A percentile compares a stretch with the other conserved stretches of the same genome.
Evolutionary conservation across 2,797 vertebrate species (phyloP).

Genomic region (Dendrocincla fuliginosa): DNA sequence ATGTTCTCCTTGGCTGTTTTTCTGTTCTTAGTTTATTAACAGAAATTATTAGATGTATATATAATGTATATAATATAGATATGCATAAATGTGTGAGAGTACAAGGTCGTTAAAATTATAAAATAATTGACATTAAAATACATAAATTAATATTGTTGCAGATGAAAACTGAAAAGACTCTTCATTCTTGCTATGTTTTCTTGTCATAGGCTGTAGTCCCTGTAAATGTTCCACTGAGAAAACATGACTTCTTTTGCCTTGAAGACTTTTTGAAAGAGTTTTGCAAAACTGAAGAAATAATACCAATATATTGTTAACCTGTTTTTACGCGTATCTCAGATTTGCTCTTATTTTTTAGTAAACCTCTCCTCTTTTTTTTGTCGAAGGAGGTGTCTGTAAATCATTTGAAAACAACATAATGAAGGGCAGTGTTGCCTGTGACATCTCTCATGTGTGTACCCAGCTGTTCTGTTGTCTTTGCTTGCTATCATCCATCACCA

Average conservation of each 20-base stretch:
- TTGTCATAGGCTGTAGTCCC: background rate
- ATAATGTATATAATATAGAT: background rate
- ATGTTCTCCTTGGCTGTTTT: background rate
- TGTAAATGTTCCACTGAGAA: background rate
- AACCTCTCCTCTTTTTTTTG: background rate
- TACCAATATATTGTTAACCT: background rate
- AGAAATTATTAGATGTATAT: background rate
- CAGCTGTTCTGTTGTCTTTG: conserved; percentile 13
- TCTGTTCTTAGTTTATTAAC: background rate
- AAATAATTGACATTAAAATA: background rate
- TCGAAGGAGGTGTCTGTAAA: background rate
- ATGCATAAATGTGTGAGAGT: background rate
- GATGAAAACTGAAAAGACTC: background rate
- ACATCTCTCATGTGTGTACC: background rate
- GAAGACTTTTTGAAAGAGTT: background rate
- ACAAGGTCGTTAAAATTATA: background rate
- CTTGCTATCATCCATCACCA: conserved; percentile 3
- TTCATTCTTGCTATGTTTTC: background rate
- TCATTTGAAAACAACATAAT: background rate
- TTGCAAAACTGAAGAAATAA: background rate
- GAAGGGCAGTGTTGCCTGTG: background rate
- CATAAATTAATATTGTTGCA: background rate
- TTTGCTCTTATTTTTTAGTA: background rate
- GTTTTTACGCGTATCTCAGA: background rate
- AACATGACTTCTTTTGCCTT: background rate